These are phyloP conservation scores for Ormia ochracea DNA, from an alignment of 2,888 invertebrate species.

Conservation along the genomic window DNA sequence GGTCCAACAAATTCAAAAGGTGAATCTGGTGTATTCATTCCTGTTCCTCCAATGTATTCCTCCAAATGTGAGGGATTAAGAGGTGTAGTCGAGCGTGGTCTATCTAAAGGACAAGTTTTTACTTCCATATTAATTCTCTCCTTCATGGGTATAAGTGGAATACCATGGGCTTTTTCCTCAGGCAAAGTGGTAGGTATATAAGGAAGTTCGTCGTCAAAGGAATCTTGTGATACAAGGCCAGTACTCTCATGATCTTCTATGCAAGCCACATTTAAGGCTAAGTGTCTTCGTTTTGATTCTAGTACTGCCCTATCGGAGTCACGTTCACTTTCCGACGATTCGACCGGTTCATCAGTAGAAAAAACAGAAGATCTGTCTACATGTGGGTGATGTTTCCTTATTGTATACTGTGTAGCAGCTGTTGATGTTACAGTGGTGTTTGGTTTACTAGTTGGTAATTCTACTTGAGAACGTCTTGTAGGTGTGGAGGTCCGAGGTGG, in stretches of 20 bases:
- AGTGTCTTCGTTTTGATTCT: slow-evolving; percentile 74
- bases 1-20: slow-evolving; percentile 59
- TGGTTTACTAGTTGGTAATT: slow-evolving; percentile 29
- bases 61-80: slow-evolving; percentile 84
- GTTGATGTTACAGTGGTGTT: slow-evolving; percentile 32
- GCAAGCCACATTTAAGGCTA: slow-evolving; percentile 79
- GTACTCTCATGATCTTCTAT: slow-evolving; percentile 84
- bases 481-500: slow-evolving; percentile 66
- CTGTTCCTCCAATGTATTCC: slow-evolving; percentile 80
- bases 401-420: neutral
- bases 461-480: slow-evolving; percentile 57
- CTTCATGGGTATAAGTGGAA: slow-evolving; percentile 88
- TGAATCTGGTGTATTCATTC: slow-evolving; percentile 69
- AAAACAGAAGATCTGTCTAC: slow-evolving; percentile 70
- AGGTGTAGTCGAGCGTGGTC: slow-evolving; percentile 86
- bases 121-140: slow-evolving; percentile 81
- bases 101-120: slow-evolving; percentile 84
- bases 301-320: slow-evolving; percentile 79
- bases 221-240: slow-evolving; percentile 87
- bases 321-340: slow-evolving; percentile 85
- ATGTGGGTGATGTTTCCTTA: slow-evolving; percentile 49
- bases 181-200: slow-evolving; percentile 94
- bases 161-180: slow-evolving; percentile 87
- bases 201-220: slow-evolving; percentile 90
- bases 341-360: slow-evolving; percentile 78